These are phyloP conservation scores for Cisticola juncidis DNA, from an alignment of 2,113 vertebrate species.

Conservation along the genomic window DNA sequence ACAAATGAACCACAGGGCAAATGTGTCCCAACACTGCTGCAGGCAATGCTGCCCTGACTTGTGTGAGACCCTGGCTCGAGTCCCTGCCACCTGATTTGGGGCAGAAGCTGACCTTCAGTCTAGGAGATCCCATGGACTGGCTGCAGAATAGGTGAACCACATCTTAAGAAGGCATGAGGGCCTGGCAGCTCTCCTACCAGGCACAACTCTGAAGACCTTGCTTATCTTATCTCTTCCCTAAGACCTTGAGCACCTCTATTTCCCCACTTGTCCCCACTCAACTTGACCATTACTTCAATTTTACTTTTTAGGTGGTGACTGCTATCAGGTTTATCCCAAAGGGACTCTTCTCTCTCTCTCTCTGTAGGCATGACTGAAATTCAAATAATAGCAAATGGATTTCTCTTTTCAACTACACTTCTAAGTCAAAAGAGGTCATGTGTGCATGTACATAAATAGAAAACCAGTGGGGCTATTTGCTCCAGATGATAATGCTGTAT, in stretches of 20 bases:
- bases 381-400: slow-evolving; percentile 2
- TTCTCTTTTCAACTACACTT: neutral
- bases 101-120: neutral
- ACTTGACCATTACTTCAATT: neutral
- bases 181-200: neutral
- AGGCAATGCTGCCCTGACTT: neutral
- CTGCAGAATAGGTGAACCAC: neutral
- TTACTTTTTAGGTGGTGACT: neutral
- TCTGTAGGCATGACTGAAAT: neutral
- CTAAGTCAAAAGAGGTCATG: slow-evolving; percentile 29
- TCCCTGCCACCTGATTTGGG: neutral
- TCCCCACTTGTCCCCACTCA: neutral
- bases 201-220: neutral
- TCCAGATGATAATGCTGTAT: slow-evolving; percentile 2
- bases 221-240: neutral
- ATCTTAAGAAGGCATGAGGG: neutral
- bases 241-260: neutral
- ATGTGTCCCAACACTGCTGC: neutral
- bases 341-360: neutral
- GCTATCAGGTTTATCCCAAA: neutral
- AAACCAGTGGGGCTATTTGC: neutral
- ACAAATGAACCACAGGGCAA: neutral
- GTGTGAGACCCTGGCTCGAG: neutral
- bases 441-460: neutral
- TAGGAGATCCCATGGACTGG: neutral